A percentile compares a stretch with the other conserved stretches of the same genome.
Conservation (phyloP, 1,140 invertebrate genomes). For the Delia radicum region DNA sequence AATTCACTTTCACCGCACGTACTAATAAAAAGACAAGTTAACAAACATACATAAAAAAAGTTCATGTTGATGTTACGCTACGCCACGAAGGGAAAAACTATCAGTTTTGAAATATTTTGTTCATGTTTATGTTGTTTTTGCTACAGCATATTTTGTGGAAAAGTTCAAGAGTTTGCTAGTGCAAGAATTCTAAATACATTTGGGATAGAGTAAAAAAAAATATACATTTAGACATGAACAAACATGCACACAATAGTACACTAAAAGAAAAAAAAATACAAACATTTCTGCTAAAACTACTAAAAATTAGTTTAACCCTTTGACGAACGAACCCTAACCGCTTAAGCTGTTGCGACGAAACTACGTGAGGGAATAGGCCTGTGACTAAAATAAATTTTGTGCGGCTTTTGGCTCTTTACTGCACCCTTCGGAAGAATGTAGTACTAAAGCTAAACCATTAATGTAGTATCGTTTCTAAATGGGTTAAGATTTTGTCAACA, state of each 20-base stretch:
- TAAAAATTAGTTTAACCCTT: no score
- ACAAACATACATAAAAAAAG: not conserved
- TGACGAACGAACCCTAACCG: no score
- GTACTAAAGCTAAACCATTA: no score
- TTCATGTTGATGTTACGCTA: not conserved
- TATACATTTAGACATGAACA: not conserved
- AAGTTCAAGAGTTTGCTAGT: not conserved
- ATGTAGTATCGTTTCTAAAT: no score
- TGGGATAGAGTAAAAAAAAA: not conserved
- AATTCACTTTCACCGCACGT: conserved; percentile 31
- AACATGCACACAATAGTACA: not conserved
- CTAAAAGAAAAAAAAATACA: no score
- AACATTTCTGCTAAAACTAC: no score
- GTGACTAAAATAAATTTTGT: no score
- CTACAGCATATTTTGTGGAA: not conserved
- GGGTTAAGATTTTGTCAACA: no score
- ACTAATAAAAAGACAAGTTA: conserved; percentile 11
- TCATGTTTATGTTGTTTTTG: not conserved
- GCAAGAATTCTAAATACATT: not conserved
- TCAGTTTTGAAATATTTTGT: not conserved
- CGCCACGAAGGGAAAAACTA: not conserved
- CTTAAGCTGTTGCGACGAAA: no score
- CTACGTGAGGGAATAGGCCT: no score
- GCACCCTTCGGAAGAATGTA: no score
- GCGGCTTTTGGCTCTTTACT: no score